Base-by-base conservation (phyloP, 2,888 invertebrate species). In the Xestia rhomboidea region DNA sequence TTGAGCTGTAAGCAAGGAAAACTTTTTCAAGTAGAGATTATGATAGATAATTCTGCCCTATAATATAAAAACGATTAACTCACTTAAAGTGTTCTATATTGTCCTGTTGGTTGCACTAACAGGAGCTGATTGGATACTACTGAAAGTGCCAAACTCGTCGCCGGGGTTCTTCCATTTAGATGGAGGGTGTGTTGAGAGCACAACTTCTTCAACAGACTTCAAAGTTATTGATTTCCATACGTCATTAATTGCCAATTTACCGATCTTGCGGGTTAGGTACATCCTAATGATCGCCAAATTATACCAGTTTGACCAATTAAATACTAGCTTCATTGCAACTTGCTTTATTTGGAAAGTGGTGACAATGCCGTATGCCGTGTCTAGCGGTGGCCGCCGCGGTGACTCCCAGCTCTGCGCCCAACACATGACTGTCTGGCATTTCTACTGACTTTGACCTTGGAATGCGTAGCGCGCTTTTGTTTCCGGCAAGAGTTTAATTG, bases 401-500 rank as follows among this genome's bases (percentile, higher is more conserved):
- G 24, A 6, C 6, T 41, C 41, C 5, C 10, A 15, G n/a, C 64
- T 41, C n/a, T 64, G 1, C 41, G 8, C 8, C 4, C 60, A 57
- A 62, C 24, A 62, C 46, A 67, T 34, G 54, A 6, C 41, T 51
- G 24, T 21, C 27, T 71, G 38, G n/a, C 49, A 67, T 71, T 70
- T 75, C 57, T 75, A 60, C 15, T 41, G 27, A 68, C 51, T 34
- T 54, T 62, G 68, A 71, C 76, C 76, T 68, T 60, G 38, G 2
- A 46, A 67, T 83, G 51, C 27, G 30, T 67, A 54, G 15, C 34
- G 27, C 10, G 34, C 60, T 64, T 77, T 81, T 71, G 66, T 71
- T 71, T 81, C 80, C 80, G 80, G 71, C 60, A 54, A 54, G 24
- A 54, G 30, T 70, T 51, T 66, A 70, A 82, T 71, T 83, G 24